These are phyloP conservation scores for Acromyrmex heyeri DNA, from an alignment of 1,140 invertebrate species.

Conservation along the genomic window DNA sequence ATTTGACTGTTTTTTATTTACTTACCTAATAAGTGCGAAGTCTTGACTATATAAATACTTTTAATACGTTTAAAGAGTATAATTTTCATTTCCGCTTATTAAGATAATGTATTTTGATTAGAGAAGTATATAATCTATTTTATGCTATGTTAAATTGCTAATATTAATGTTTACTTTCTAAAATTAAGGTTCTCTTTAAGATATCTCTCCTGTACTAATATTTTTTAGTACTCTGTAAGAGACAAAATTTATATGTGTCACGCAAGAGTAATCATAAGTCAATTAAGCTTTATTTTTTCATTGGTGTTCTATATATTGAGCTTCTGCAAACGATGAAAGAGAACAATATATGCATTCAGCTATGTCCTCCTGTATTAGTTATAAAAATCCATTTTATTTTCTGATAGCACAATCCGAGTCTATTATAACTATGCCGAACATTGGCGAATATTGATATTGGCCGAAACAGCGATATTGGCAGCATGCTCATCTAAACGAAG, in stretches of 20 bases:
- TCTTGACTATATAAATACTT: too few species aligned
- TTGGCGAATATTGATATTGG: constrained; percentile 51
- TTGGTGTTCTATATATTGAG: neutral
- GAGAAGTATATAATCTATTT: too few species aligned
- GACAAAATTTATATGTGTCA: neutral
- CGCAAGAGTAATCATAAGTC: neutral
- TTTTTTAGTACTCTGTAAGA: too few species aligned
- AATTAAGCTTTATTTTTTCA: neutral
- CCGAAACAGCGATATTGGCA: constrained; percentile 56
- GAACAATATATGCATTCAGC: neutral
- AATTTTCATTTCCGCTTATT: too few species aligned
- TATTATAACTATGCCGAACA: constrained; percentile 32
- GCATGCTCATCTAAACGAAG: constrained; percentile 26
- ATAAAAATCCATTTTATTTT: constrained; percentile 47
- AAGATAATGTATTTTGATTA: too few species aligned
- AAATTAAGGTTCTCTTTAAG: too few species aligned
- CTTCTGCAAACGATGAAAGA: neutral
- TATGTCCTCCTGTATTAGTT: constrained; percentile 23
- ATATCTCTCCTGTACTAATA: too few species aligned
- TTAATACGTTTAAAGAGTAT: too few species aligned
- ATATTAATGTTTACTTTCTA: too few species aligned
- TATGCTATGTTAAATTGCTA: too few species aligned
- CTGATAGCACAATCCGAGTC: neutral
- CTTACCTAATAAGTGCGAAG: too few species aligned
- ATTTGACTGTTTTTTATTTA: too few species aligned